Percentiles rank a stretch among this genome's conserved stretches.
Evolutionary conservation across 2,113 vertebrate species (phyloP).

Genomic region (Pelecanoides urinatrix): DNA sequence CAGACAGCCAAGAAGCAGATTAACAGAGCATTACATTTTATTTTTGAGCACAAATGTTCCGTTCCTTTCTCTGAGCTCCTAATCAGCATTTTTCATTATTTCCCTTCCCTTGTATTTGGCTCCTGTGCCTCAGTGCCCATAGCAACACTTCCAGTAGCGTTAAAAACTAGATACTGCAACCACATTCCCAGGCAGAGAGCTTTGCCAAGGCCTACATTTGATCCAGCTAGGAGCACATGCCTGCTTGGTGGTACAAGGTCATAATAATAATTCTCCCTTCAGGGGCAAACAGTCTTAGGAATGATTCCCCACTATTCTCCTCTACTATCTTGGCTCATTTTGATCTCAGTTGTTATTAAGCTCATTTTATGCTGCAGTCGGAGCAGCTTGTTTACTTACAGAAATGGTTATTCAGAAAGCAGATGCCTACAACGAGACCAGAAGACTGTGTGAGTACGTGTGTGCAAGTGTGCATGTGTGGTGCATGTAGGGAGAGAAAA

Average conservation of each 20-base stretch:
- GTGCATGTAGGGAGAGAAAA: not conserved
- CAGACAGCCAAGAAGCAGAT: constrained; percentile 72
- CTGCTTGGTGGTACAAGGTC: constrained; percentile 2
- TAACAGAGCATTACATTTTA: constrained; percentile 75
- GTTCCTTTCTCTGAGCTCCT: constrained; percentile 68
- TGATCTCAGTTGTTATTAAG: constrained; percentile 54
- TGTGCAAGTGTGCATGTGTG: not conserved
- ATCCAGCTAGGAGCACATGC: constrained; percentile 35
- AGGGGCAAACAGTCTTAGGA: constrained; percentile 54
- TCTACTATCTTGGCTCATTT: constrained; percentile 52
- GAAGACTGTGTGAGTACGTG: not conserved
- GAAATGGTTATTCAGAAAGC: not conserved
- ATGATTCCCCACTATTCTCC: constrained; percentile 29
- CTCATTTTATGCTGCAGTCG: not conserved
- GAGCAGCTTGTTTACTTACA: constrained; percentile 45
- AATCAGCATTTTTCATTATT: constrained; percentile 79
- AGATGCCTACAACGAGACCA: not conserved
- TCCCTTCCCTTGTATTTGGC: constrained; percentile 61
- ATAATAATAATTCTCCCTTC: constrained; percentile 60
- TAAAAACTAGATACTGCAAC: constrained; percentile 34
- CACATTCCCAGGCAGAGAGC: not conserved
- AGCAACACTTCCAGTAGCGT: constrained; percentile 49
- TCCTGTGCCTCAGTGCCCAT: constrained; percentile 59
- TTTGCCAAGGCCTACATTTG: constrained; percentile 42
- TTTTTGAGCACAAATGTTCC: constrained; percentile 73